These are phyloP conservation scores for Pyrrhia umbra DNA, from an alignment of 2,888 invertebrate genomes.

Conservation along the genomic window DNA sequence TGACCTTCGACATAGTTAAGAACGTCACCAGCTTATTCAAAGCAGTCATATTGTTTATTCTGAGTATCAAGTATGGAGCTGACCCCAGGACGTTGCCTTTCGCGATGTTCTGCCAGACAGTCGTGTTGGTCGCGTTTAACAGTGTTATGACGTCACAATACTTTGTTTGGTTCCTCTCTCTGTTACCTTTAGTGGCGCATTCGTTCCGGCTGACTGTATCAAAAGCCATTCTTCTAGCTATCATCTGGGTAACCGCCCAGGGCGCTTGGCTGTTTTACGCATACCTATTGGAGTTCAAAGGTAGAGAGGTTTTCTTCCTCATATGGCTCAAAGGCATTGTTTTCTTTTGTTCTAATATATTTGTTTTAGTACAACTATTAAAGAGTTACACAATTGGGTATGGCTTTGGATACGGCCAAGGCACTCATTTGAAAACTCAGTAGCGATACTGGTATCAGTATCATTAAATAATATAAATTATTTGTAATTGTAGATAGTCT, in stretches of 20 bases:
- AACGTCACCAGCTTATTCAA: constrained; percentile 91
- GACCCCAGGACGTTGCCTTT: constrained; percentile 94
- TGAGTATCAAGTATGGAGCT: constrained; percentile 92
- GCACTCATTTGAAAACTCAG: constrained; percentile 42
- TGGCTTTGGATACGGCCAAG: constrained; percentile 78
- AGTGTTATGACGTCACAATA: constrained; percentile 99
- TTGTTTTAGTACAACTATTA: constrained; percentile 91
- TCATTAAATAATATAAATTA: constrained; percentile 6
- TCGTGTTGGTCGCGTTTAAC: constrained; percentile 97
- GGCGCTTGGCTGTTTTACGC: constrained; percentile 97
- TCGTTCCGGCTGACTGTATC: constrained; percentile 90
- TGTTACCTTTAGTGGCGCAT: constrained; percentile 95
- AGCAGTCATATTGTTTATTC: constrained; percentile 87
- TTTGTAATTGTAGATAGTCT: constrained; percentile 57
- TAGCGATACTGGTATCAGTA: constrained; percentile 31
- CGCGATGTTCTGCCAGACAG: constrained; percentile 95
- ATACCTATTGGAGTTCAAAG: constrained; percentile 97
- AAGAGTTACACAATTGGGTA: constrained; percentile 79
- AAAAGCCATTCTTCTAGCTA: constrained; percentile 85
- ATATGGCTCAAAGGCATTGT: constrained; percentile 96
- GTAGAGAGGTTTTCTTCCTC: constrained; percentile 94
- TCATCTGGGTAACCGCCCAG: constrained; percentile 93
- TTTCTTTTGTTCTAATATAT: constrained; percentile 96
- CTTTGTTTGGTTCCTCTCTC: constrained; percentile 98
- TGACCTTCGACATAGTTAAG: constrained; percentile 91